Percentiles rank a stretch among this genome's conserved stretches.
phyloP scores from a whole-genome alignment of 1,140 invertebrate species.

The Drosophila teissieri region DNA sequence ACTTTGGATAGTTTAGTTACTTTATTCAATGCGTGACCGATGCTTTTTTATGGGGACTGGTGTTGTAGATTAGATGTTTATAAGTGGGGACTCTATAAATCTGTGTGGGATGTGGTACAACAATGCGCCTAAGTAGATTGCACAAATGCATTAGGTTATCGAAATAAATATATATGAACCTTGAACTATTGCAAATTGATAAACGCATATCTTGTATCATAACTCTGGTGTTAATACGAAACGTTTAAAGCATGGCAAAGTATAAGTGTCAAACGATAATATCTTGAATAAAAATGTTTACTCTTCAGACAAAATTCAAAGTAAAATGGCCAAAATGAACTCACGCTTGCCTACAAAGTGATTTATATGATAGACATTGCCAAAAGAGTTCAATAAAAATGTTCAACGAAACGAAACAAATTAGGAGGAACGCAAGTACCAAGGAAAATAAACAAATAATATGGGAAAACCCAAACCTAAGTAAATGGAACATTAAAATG shows the following conservation, averaged over 20 bases:
- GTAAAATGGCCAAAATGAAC: constrained; percentile 41
- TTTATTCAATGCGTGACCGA: constrained; percentile 80
- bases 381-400: constrained; percentile 50
- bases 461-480: constrained; percentile 32
- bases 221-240: constrained; percentile 70
- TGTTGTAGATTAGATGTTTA: constrained; percentile 23
- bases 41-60: constrained; percentile 43
- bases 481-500: constrained; percentile 50
- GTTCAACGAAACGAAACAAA: constrained; percentile 47
- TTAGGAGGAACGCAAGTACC: constrained; percentile 45
- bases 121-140: constrained; percentile 66
- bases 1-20: constrained; percentile 42
- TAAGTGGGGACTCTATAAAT: constrained; percentile 45
- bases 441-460: constrained; percentile 44
- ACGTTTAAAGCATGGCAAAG: constrained; percentile 74
- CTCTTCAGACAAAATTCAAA: constrained; percentile 29
- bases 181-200: constrained; percentile 68
- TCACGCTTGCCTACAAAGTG: constrained; percentile 48
- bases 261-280: constrained; percentile 42
- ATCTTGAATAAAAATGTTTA: constrained; percentile 38
- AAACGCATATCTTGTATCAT: constrained; percentile 63
- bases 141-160: constrained; percentile 62
- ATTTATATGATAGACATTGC: constrained; percentile 42
- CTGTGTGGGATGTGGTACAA: constrained; percentile 60
- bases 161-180: constrained; percentile 58